phyloP scores from a whole-genome alignment of 1,140 invertebrate species.

The Temnothorax nylanderi region DNA sequence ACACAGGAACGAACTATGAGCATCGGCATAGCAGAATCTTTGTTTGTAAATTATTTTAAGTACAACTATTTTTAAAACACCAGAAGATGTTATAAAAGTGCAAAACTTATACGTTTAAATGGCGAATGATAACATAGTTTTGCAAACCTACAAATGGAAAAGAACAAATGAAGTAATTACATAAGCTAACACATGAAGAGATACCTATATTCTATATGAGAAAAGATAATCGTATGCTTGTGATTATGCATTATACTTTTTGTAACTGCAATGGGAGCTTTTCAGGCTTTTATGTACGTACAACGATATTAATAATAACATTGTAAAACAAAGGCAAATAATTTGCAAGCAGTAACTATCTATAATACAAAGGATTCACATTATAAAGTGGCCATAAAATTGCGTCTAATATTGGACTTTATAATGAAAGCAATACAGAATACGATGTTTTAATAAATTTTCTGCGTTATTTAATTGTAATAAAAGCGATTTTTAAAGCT shows the following conservation, averaged over 20 bases:
- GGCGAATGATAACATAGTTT: neutral
- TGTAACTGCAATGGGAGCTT: neutral
- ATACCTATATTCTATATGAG: neutral
- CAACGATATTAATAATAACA: conserved; percentile 12
- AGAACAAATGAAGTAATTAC: neutral
- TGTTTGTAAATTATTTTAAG: neutral
- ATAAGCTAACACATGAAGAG: neutral
- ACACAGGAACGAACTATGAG: neutral
- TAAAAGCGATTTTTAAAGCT: neutral
- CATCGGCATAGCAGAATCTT: neutral
- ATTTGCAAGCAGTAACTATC: neutral
- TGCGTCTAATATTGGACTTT: conserved; percentile 23
- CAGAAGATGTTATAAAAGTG: neutral
- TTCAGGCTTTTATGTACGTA: neutral
- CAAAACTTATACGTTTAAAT: too few relatives aligned
- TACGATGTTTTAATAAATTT: conserved; percentile 18
- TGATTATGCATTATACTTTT: neutral
- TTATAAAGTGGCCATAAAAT: conserved; percentile 9
- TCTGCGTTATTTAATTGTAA: conserved; percentile 32
- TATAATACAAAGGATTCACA: conserved; percentile 20
- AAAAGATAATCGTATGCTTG: neutral
- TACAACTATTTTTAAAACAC: conserved; percentile 6
- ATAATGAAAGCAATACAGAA: conserved; percentile 18
- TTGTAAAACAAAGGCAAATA: conserved; percentile 3
- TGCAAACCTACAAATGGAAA: neutral